Percentiles rank a stretch among this genome's conserved stretches.
These are phyloP conservation scores for Ferrisia virgata DNA, from an alignment of 2,888 invertebrate species.

Conservation along the genomic window DNA sequence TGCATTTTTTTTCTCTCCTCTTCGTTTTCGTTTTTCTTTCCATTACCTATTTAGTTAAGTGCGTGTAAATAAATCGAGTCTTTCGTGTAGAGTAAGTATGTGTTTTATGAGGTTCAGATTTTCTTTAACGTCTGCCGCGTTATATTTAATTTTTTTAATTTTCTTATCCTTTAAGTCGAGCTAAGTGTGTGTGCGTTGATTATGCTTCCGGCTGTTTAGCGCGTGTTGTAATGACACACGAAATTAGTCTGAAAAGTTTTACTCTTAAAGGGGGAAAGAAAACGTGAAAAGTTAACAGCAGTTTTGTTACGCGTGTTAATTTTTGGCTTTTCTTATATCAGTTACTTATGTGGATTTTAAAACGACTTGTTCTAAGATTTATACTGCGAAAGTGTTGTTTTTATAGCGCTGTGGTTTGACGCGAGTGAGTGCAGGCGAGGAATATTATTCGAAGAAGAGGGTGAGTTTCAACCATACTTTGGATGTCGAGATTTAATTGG, in stretches of 20 bases:
- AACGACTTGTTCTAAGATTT: not conserved
- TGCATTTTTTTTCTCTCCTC: not conserved
- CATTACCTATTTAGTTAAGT: not conserved
- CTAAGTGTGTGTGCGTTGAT: too few species aligned
- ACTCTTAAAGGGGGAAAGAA: not conserved
- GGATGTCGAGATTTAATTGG: too few species aligned
- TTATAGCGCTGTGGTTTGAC: not conserved
- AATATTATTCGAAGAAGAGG: not conserved
- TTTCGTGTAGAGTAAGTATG: too few species aligned
- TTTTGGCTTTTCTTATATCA: too few species aligned
- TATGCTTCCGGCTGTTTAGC: not conserved
- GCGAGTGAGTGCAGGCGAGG: too few species aligned
- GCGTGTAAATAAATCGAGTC: not conserved
- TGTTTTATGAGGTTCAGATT: not conserved
- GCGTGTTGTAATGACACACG: not conserved
- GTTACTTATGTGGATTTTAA: not conserved
- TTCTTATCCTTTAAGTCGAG: not conserved
- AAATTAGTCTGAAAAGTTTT: conserved; percentile 1
- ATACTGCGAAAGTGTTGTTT: not conserved
- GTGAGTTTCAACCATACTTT: not conserved
- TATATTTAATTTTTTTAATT: not conserved
- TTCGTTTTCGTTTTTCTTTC: not conserved
- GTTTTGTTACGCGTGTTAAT: not conserved
- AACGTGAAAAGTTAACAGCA: not conserved
- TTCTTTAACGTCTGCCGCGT: not conserved